Base-by-base conservation (phyloP, 2,888 invertebrate species). In the Hyposoter didymator region DNA sequence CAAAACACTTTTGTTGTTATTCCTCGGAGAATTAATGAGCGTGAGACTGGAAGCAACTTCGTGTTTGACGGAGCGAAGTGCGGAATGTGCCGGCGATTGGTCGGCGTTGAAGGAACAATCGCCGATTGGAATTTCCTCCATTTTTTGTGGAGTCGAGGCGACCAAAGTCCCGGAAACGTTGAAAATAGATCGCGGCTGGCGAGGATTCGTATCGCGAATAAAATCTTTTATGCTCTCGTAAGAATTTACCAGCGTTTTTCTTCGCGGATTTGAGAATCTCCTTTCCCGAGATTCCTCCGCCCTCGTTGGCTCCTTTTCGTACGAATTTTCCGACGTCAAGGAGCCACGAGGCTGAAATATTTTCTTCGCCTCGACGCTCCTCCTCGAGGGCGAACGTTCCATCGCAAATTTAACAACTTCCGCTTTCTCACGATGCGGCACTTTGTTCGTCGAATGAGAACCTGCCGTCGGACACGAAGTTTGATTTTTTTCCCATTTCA, bases 1-100 rank as follows among this genome's bases (percentile, higher is more conserved):
- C 49, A 96, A 90, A 45, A 95, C 96, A 73, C 96, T 94, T 92
- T 95, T 96, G 39, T 35, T 69, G 67, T 95, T 91, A 55, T 89
- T 89, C 83, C 91, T 92, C n/a, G 91, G 90, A 32, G 93, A 93
- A 12, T 70, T 17, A 5, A 45, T 12, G 28, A 14, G 6, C 19
- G 87, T 69, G 4, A 87, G 86, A 79, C 88, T 87, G 45, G 78
- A 82, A 17, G 86, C 55, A 19, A 84, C 74, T 3, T 90, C 89
- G 45, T 89, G 88, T 0, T 81, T 52, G 2, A 28, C 28, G 2
- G 5, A 35, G 12, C 66, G 64, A n/a, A 76, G 6, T 0, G 32
- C 35, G 14, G 49, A 49, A 49, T 49, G 49, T 7, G 19, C 4
- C 2, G 67, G 43, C 6, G 52, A 32, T n/a, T 75, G 64, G 8